Base-by-base conservation (phyloP, 1,140 invertebrate genomes). In the Pogonognathellus flavescens region DNA sequence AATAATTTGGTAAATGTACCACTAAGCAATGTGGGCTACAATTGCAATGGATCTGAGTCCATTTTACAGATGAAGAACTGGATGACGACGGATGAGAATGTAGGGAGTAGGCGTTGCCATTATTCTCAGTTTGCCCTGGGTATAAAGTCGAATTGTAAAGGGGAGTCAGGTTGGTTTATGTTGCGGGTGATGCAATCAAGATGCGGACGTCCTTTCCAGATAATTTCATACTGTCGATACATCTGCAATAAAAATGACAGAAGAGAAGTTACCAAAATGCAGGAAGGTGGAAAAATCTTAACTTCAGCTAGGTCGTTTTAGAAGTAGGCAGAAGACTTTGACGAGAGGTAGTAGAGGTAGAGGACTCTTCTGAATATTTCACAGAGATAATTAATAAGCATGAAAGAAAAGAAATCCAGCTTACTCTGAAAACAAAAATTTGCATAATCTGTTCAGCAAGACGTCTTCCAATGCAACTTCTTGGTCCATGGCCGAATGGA, bases 371-470 rank as follows among this genome's bases (percentile, higher is more conserved):
- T 16, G 49, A 53, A 14, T 25, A 55, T 1, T 57, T 14, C n/a
- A 49, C n/a, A 52, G 50, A 16, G n/a, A 18, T 52, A 50, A 80
- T 80, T 80, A 80, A 20, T 66, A 49, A 86, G 13, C 81, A 25
- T 76, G 60, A 86, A 20, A 41, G 31, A 62, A 80, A 41, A 49
- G 20, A 80, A 83, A 83, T 84, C 66, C 82, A 60, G 80, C 86
- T 91, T 93, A 96, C 96, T 90, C 94, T 93, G 53, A 97, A 91
- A 9, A 97, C 89, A n/a, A 95, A 92, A 18, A 95, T 92, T 87
- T 94, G 93, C 89, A 98, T 94, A 90, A 96, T 96, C 90, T 97
- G 96, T 89, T 98, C 96, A 9, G 97, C 96, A 70, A 98, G 91
- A 89, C 96, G 92, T 89, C 95, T 92, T 1, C 96, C 97, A 72